A percentile compares a stretch with the other conserved stretches of the same genome.
phyloP scores from a whole-genome alignment of 1,140 invertebrate genomes.

The Augochlora pura region DNA sequence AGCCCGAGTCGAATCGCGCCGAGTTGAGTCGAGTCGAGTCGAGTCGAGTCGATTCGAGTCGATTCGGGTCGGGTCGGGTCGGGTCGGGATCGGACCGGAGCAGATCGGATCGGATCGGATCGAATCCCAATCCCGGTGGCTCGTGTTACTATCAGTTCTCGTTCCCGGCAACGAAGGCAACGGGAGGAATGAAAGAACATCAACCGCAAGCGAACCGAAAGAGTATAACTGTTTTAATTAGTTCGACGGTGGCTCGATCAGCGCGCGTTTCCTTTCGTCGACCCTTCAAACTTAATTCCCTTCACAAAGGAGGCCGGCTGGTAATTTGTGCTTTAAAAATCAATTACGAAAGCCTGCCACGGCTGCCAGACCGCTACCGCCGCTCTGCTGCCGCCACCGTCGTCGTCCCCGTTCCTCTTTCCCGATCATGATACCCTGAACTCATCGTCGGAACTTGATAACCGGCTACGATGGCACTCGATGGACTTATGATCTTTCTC shows the following conservation, averaged over 20 bases:
- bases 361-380: too few relatives aligned
- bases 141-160: background rate
- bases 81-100: too few relatives aligned
- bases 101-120: too few relatives aligned
- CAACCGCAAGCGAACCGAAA: background rate
- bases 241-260: slow-evolving; percentile 1
- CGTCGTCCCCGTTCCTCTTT: background rate
- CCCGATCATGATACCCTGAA: background rate
- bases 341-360: background rate
- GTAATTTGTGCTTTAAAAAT: slow-evolving; percentile 11
- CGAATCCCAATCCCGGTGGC: background rate
- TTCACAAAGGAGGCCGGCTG: background rate
- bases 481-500: slow-evolving; percentile 38
- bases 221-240: slow-evolving; percentile 32
- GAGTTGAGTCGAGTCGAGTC: too few relatives aligned
- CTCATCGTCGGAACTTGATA: slow-evolving; percentile 25
- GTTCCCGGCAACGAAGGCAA: background rate
- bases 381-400: too few relatives aligned
- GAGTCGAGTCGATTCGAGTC: background rate
- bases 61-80: background rate
- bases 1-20: background rate
- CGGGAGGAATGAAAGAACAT: slow-evolving; percentile 21
- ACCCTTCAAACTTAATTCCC: background rate
- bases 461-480: slow-evolving; percentile 7
- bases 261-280: slow-evolving; percentile 15